Percentiles rank a stretch among this genome's conserved stretches.
Conservation (phyloP, 1,140 invertebrate species). For the Pogonognathellus flavescens region DNA sequence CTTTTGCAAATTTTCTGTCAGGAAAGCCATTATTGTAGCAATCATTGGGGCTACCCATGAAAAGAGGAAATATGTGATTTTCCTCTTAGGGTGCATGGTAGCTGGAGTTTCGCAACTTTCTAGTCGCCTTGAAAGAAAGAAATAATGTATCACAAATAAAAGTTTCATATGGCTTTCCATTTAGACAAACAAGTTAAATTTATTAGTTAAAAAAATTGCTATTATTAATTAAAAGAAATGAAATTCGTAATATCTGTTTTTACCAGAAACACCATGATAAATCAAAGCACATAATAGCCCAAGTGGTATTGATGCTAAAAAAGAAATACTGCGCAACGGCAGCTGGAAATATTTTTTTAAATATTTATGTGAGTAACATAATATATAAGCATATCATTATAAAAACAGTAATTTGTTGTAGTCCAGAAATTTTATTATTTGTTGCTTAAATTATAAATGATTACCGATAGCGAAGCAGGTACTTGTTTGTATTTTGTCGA, state of each 20-base stretch:
- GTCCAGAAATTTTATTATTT: no score
- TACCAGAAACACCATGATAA: constrained; percentile 58
- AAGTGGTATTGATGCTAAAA: constrained; percentile 56
- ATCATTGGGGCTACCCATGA: constrained; percentile 51
- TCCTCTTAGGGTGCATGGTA: constrained; percentile 27
- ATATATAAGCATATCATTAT: no score
- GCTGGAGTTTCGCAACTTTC: constrained; percentile 47
- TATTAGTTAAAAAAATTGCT: background rate
- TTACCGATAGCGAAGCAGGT: constrained; percentile 50
- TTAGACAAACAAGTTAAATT: no score
- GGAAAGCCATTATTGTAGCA: background rate
- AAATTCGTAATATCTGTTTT: no score
- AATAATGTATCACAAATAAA: no score
- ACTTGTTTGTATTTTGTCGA: constrained; percentile 20
- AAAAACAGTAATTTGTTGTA: no score
- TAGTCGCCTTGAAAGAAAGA: constrained; percentile 44
- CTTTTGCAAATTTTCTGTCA: background rate
- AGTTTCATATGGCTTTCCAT: no score
- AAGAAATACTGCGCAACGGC: constrained; percentile 58
- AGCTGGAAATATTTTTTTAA: constrained; percentile 48
- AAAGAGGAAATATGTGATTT: constrained; percentile 33
- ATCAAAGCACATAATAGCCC: constrained; percentile 56
- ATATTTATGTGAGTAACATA: background rate
- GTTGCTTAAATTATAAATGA: background rate
- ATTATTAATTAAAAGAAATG: no score